Evolutionary conservation across 53 echinoderm and acorn worm genomes (phyloP), one percentile per base, ranked within the genome.

Genomic region (Holothuria scabra): DNA sequence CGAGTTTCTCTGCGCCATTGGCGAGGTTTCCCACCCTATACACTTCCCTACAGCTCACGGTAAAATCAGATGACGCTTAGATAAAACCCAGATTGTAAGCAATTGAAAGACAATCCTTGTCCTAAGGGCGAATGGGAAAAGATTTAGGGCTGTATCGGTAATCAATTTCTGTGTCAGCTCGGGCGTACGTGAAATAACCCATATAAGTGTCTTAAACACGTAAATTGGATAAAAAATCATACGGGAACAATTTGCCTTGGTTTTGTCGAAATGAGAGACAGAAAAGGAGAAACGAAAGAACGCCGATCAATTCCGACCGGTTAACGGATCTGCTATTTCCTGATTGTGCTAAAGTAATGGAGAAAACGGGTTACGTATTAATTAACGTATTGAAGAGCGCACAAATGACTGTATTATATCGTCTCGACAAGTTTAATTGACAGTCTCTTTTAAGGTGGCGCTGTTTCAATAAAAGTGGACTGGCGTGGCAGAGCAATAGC

Each of bases 71-170:
- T 69, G 69, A 69, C 69, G 20, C 44, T 20, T 5, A 52, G 57
- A 56, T 56, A 57, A 79, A 33, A 59, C 79, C 79, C 59, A 79
- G 79, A 79, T 79, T 79, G 57, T 57, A 28, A 56, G 32, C 79
- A 56, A 79, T 58, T 79, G 57, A 59, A 79, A 58, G 79, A 58
- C 28, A 79, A 79, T 79, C 59, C 79, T 79, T 72, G 13, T 49
- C 59, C 79, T 79, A 22, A 58, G 79, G 59, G 79, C 79, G 57
- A 58, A 58, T 46, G 32, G 56, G 59, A 48, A 58, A 79, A 79
- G 79, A 79, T 79, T 79, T 79, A 57, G 79, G 79, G 79, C 79
- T 79, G 59, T 79, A 79, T 79, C 56, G 79, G 79, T 79, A 79
- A 79, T 79, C 79, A 79, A 79, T 79, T 75, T 79, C 59, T 56